These are phyloP conservation scores for Drosophila affinis DNA, from an alignment of 2,888 invertebrate genomes.

Conservation along the genomic window DNA sequence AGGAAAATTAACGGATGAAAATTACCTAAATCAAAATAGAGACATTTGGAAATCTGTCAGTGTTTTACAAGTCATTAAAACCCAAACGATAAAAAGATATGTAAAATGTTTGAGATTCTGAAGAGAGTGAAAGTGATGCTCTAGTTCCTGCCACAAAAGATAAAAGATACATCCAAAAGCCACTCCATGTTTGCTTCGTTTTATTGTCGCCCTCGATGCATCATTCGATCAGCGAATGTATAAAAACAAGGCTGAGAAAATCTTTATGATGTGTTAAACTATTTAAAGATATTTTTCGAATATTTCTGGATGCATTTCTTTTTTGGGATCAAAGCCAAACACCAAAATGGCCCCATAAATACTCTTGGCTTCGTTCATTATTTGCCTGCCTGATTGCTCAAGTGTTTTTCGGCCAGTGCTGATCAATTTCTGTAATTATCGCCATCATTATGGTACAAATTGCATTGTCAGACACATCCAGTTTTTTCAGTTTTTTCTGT, in stretches of 20 bases:
- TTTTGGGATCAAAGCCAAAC: conserved; percentile 18
- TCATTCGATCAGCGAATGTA: conserved; percentile 40
- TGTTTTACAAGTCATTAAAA: conserved; percentile 45
- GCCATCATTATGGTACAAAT: conserved; percentile 35
- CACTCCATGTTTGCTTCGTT: conserved; percentile 47
- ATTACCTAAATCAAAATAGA: conserved; percentile 43
- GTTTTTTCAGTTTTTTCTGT: not conserved
- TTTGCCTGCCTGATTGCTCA: conserved; percentile 24
- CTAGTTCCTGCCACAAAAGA: conserved; percentile 42
- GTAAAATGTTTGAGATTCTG: conserved; percentile 22
- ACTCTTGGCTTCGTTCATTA: conserved; percentile 8
- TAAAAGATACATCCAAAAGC: conserved; percentile 8
- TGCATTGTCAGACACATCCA: conserved; percentile 32
- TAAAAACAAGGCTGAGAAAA: conserved; percentile 56
- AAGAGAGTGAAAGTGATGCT: conserved; percentile 56
- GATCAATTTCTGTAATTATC: conserved; percentile 31
- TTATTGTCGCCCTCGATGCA: conserved; percentile 72
- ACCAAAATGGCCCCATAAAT: conserved; percentile 25
- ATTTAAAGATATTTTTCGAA: conserved; percentile 52
- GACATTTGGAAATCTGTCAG: conserved; percentile 56
- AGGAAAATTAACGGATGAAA: conserved; percentile 19
- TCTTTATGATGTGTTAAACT: conserved; percentile 71
- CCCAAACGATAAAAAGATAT: conserved; percentile 36
- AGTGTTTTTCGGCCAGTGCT: conserved; percentile 18
- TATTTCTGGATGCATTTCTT: conserved; percentile 20